These are phyloP conservation scores for Hemibagrus wyckioides DNA, from an alignment of 2,113 vertebrate species.

Conservation along the genomic window DNA sequence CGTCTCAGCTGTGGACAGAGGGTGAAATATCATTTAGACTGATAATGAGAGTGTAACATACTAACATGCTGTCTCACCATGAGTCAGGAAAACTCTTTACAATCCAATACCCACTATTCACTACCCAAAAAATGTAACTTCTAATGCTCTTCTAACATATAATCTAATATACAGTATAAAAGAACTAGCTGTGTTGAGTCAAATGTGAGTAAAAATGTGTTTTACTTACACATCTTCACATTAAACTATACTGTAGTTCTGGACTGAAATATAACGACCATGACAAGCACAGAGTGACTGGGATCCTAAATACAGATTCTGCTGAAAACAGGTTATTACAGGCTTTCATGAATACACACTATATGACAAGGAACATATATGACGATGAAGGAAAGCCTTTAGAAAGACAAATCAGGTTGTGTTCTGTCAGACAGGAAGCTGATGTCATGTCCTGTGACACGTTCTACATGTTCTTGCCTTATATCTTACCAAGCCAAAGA, in stretches of 20 bases:
- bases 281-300: background rate
- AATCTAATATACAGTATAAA: background rate
- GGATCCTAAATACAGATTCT: background rate
- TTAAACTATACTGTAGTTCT: background rate
- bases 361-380: background rate
- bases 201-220: background rate
- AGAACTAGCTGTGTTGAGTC: background rate
- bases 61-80: background rate
- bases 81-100: background rate
- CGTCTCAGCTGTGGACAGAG: conserved; percentile 75
- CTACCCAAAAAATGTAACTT: background rate
- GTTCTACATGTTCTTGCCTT: conserved; percentile 60
- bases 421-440: conserved; percentile 57
- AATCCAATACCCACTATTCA: background rate
- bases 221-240: background rate
- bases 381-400: background rate
- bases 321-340: background rate
- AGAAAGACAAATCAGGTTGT: conserved; percentile 5
- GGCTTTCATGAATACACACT: background rate
- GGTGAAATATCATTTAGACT: background rate
- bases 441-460: conserved; percentile 65
- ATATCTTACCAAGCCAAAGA: conserved; percentile 37
- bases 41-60: background rate
- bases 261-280: background rate
- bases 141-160: background rate